Base-by-base conservation (phyloP, 2,888 invertebrate genomes). In the Thecocarcelia acutangulata region DNA sequence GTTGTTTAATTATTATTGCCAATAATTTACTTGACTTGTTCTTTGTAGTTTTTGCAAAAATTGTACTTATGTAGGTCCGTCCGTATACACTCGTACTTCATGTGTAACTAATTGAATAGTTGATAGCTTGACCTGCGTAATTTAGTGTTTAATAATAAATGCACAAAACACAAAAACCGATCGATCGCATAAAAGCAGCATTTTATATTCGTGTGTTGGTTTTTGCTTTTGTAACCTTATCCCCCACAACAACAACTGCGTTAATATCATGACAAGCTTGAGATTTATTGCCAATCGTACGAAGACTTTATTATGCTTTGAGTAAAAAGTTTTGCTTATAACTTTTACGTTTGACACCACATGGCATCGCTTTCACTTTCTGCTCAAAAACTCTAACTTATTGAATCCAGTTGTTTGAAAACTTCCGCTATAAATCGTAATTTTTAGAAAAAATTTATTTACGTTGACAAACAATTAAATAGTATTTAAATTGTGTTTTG, bases 51-150 rank as follows among this genome's bases (percentile, higher is more conserved):
- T 9, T 33, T 33, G 9, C 8, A 33, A 1, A 33, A 4, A 28
- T n/a, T 6, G 28, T 28, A 28, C 6, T 3, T 28, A 28, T 28
- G 28, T 28, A 28, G 28, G 28, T n/a, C n/a, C n/a, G n/a, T n/a
- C n/a, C n/a, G n/a, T n/a, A n/a, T n/a, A n/a, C n/a, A n/a, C n/a
- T n/a, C n/a, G n/a, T 9, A 21, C 6, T 50, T 40, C 42, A 54
- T 54, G 42, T n/a, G 15, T 44, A 42, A 13, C 17, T 33, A 37
- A 37, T 58, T n/a, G 12, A n/a, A 6, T 58, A 11, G 12, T 37
- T 66, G 37, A 12, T 37, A 28, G 12, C 63, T 63, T 66, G 68
- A 69, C 68, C 68, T 75, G 37, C 8, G 15, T 66, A 21, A 44
- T 58, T 54, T 21, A 37, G 13, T 50, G n/a, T 21, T 40, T 12